phyloP scores from a whole-genome alignment of 2,113 vertebrate species.

The Isurus oxyrinchus region DNA sequence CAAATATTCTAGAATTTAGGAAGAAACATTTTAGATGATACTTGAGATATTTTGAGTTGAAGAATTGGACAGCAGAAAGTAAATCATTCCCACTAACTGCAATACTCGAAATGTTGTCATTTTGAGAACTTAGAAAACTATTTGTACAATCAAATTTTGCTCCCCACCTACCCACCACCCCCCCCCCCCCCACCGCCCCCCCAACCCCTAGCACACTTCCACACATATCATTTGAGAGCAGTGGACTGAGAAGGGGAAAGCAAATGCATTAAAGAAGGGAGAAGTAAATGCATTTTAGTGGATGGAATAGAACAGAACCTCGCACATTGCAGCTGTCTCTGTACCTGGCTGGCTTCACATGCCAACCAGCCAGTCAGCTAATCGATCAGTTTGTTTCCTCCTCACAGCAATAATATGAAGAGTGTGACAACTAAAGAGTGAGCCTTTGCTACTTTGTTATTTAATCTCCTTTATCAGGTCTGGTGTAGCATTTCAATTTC shows the following conservation, averaged over 20 bases:
- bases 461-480: neutral
- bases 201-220: neutral
- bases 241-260: neutral
- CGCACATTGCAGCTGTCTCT: neutral
- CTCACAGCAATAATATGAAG: neutral
- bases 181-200: too few species aligned
- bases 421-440: neutral
- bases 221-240: constrained; percentile 45
- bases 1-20: constrained; percentile 51
- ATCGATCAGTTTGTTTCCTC: neutral
- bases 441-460: neutral
- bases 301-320: neutral
- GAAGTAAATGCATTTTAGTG: neutral
- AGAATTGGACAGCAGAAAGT: constrained; percentile 45
- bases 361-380: neutral
- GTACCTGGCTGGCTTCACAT: neutral
- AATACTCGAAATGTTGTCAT: constrained; percentile 29
- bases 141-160: constrained; percentile 48
- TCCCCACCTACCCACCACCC: too few species aligned
- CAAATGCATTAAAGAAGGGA: neutral
- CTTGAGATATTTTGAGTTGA: constrained; percentile 48
- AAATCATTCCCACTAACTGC: neutral
- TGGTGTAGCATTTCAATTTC: neutral
- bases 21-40: constrained; percentile 41
- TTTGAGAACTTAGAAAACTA: constrained; percentile 48